Base-by-base conservation (phyloP, 1,140 invertebrate genomes). In the Drosophila pectinifera region DNA sequence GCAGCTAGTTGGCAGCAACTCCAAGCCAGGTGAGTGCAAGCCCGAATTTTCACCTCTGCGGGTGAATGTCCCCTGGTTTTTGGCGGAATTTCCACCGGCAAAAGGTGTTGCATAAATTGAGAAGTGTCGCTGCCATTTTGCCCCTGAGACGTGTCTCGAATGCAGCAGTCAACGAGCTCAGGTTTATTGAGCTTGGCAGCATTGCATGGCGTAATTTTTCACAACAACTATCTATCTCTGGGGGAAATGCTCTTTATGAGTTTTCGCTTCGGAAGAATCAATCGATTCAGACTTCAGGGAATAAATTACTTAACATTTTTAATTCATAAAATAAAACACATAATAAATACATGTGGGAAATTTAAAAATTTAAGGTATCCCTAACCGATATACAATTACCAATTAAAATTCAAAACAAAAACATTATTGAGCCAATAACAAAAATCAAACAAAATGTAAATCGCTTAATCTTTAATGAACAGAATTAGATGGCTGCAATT, bases 1-100 rank as follows among this genome's bases (percentile, higher is more conserved):
- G 63, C 84, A 89, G 67, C 46, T 88, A 28, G 73, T 77, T 53
- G 76, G 67, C 76, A 88, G 63, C 84, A 88, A 88, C 68, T 80
- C 81, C 39, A 91, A 91, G 45, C 90, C 90, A 91, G 90, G 90
- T 91, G 56, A 86, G 85, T 80, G 53, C 4, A 55, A 41, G 51
- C 26, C 36, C 63, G 34, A 41, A 49, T 73, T 62, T 62, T 54
- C 48, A n/a, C 26, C 34, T 26, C 48, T 38, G 56, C 42, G 18
- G 67, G 34, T 69, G 67, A 70, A 69, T 56, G 67, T 69, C 49
- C 64, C 69, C 6, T 11, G 18, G 28, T n/a, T 57, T 20, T 38
- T 31, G 51, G 41, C 49, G 67, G 16, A 20, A 34, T 56, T 34
- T 20, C 13, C 67, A 58, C 65, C 43, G 67, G 45, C 36, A n/a